phyloP scores from a whole-genome alignment of 2,113 vertebrate genomes.

The Malurus melanocephalus region DNA sequence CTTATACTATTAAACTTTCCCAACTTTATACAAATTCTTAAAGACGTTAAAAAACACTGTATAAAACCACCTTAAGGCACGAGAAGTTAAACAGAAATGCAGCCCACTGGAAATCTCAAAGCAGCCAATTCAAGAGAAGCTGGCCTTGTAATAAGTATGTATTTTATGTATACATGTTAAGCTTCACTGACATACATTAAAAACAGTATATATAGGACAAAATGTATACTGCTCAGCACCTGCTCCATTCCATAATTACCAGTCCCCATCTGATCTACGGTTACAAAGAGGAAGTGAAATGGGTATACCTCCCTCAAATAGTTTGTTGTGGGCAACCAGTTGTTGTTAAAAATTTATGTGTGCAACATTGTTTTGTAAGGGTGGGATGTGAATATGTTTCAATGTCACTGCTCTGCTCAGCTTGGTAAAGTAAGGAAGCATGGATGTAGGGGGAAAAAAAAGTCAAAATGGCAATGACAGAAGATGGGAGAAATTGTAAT shows the following conservation, averaged over 20 bases:
- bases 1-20: background rate
- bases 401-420: background rate
- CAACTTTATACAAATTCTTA: conserved; percentile 26
- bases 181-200: background rate
- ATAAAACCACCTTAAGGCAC: conserved; percentile 56
- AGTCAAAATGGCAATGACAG: background rate
- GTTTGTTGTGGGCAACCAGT: background rate
- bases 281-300: background rate
- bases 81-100: background rate
- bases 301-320: background rate
- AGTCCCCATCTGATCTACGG: background rate
- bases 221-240: background rate
- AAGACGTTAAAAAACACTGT: conserved; percentile 2
- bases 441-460: too few species aligned
- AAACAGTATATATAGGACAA: background rate
- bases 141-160: conserved; percentile 13
- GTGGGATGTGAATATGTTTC: background rate
- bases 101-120: background rate
- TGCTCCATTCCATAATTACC: background rate
- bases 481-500: background rate
- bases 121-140: conserved; percentile 35
- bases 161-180: background rate
- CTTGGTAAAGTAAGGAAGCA: background rate
- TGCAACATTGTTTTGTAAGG: background rate
- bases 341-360: background rate